A percentile compares a stretch with the other conserved stretches of the same genome.
Conservation (phyloP, 2,888 invertebrate species). For the Nephrotoma appendiculata region DNA sequence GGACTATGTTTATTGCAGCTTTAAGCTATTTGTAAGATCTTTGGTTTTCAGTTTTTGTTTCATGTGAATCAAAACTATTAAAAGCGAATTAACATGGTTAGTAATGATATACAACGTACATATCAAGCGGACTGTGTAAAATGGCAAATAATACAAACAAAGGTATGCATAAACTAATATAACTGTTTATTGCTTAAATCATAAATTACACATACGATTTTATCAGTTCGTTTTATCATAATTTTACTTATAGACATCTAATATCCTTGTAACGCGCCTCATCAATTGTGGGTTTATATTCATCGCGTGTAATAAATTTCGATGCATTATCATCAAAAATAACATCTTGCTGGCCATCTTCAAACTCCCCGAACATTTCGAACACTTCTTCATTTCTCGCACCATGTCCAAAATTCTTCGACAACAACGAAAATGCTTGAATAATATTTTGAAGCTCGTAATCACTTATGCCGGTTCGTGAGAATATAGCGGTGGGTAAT, state of each 20-base stretch:
- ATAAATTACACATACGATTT: neutral
- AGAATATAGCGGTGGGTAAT: slow-evolving; percentile 20
- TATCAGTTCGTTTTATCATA: neutral
- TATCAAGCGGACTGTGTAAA: too few relatives aligned
- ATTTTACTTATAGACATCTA: slow-evolving; percentile 36
- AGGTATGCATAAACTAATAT: neutral
- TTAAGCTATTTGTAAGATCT: too few relatives aligned
- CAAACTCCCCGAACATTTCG: slow-evolving; percentile 26
- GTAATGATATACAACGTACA: too few relatives aligned
- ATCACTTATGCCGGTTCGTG: slow-evolving; percentile 11
- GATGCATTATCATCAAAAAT: slow-evolving; percentile 26
- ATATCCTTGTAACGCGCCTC: slow-evolving; percentile 47
- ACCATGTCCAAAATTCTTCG: slow-evolving; percentile 24
- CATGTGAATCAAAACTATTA: too few relatives aligned
- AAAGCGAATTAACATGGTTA: too few relatives aligned
- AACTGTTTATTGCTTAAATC: neutral
- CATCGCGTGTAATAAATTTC: slow-evolving; percentile 18
- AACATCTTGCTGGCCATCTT: slow-evolving; percentile 22
- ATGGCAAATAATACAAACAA: too few relatives aligned
- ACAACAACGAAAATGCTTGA: slow-evolving; percentile 25
- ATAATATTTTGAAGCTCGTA: slow-evolving; percentile 27
- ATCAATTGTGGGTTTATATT: slow-evolving; percentile 19
- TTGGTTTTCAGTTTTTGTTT: too few relatives aligned
- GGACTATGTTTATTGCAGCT: too few relatives aligned
- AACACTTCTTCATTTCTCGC: slow-evolving; percentile 28